Conservation (phyloP, 2,797 vertebrate species). For the Cryptoblepharus egeriae region DNA sequence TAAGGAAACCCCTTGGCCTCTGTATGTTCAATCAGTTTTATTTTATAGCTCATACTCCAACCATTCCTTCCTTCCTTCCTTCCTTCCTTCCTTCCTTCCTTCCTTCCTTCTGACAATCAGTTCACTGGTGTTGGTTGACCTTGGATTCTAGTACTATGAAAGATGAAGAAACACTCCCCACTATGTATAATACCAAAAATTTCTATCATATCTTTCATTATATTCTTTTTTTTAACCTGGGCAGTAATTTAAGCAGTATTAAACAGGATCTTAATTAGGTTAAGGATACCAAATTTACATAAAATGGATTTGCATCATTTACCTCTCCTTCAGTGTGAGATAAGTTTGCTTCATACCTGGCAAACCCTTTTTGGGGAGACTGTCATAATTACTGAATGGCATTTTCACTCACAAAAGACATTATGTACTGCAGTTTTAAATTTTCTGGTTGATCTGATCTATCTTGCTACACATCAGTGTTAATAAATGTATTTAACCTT, state of each 20-base stretch:
- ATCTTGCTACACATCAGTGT: slow-evolving; percentile 32
- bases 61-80: too few relatives aligned
- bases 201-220: too few relatives aligned
- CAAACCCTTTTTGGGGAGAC: background rate
- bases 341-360: slow-evolving; percentile 13
- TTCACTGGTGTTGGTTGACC: too few relatives aligned
- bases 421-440: slow-evolving; percentile 34
- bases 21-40: too few relatives aligned
- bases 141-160: too few relatives aligned
- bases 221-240: slow-evolving; percentile 63
- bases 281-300: slow-evolving; percentile 18
- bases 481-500: slow-evolving; percentile 44
- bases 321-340: background rate
- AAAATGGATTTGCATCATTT: too few relatives aligned
- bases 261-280: slow-evolving; percentile 61
- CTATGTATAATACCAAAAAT: too few relatives aligned
- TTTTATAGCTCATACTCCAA: too few relatives aligned
- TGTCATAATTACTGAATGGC: slow-evolving; percentile 26
- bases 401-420: slow-evolving; percentile 19
- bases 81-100: too few relatives aligned
- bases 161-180: too few relatives aligned
- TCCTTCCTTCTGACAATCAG: too few relatives aligned
- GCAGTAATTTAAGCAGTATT: slow-evolving; percentile 57
- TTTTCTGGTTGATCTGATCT: slow-evolving; percentile 17
- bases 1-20: too few relatives aligned